Evolutionary conservation across 2,888 invertebrate genomes (phyloP), one percentile per base, ranked within the genome.

Genomic region (Drosophila nigritarsus): DNA sequence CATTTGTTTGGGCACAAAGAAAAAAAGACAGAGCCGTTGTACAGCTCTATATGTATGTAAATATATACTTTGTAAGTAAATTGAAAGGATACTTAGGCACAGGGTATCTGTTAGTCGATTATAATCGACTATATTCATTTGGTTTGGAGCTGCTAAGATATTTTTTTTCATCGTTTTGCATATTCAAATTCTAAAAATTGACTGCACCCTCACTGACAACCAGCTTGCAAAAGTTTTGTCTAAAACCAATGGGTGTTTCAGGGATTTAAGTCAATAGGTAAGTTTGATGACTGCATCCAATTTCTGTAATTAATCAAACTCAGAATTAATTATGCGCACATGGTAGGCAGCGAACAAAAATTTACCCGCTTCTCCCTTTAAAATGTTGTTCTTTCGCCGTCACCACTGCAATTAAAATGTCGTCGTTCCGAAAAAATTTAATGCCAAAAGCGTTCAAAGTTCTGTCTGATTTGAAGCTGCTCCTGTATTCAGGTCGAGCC

Each of bases 281-380:
- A 36, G 8, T 38, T 36, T 34, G 32, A 24, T 45, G 58, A 56
- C 49, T 55, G 63, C 61, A 61, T 32, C 55, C 56, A 62, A 71
- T 70, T 69, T 56, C 67, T 70, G 66, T 81, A 84, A 86, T 87
- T 89, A 86, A 87, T 89, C 87, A 87, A 87, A 82, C 76, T 75
- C 62, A 55, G 82, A 83, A 83, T 87, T 87, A 85, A 85, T 87
- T 87, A 87, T 82, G 83, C 79, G 74, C 54, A 64, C 32, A 68
- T 60, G 64, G 67, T 50, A 59, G 49, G 58, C 60, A 58, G 49
- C 27, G 29, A 54, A 13, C 38, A 32, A 45, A 75, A 58, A 54
- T 49, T 45, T 45, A 38, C 30, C 51, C 45, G 63, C 27, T 65
- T 34, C 55, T 45, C 29, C 62, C 50, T 45, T 56, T 32, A 63